Base-by-base conservation (phyloP, 2,888 invertebrate species). In the Aplocera efformata region DNA sequence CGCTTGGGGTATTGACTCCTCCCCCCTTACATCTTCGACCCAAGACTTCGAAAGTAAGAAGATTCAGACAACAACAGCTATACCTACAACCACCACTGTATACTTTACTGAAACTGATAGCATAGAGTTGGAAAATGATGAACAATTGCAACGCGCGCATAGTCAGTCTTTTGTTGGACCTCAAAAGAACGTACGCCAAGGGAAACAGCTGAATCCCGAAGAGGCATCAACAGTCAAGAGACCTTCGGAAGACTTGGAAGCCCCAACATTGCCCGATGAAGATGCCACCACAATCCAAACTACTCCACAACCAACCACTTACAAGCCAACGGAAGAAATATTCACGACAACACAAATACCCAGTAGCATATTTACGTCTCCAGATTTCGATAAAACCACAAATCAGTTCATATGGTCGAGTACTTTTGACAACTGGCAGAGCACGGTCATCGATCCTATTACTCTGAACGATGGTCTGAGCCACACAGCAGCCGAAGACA, bases 371-470 rank as follows among this genome's bases (percentile, higher is more conserved):
- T 86, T 83, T 42, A 88, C 86, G 20, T 80, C 81, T 1, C 78
- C 85, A 0, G 86, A 80, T 27, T 67, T 53, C 30, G 81, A 82
- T 1, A 83, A 74, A 41, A 72, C 86, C 1, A 92, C 78, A 1
- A 75, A 71, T 67, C 58, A 91, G 79, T 57, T 90, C 27, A 36
- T 47, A 79, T 77, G 86, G 83, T 72, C 83, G 1, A 85, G 71
- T 25, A 79, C 75, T 23, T 84, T 70, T 37, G 81, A 82, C 20
- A 80, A 91, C 30, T 93, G 92, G 92, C 91, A 91, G 37, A 92
- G 92, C 31, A 92, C 94, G 0, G 90, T 92, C 6, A 90, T 94
- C 5, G 93, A 94, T 69, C 94, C 95, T 0, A 88, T 92, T 20
- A 91, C 91, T 11, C 90, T 94, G 8, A 95, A 95, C 61, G 92